Evolutionary conservation across 2,797 vertebrate species (phyloP).

Genomic region (Decapterus maruadsi): DNA sequence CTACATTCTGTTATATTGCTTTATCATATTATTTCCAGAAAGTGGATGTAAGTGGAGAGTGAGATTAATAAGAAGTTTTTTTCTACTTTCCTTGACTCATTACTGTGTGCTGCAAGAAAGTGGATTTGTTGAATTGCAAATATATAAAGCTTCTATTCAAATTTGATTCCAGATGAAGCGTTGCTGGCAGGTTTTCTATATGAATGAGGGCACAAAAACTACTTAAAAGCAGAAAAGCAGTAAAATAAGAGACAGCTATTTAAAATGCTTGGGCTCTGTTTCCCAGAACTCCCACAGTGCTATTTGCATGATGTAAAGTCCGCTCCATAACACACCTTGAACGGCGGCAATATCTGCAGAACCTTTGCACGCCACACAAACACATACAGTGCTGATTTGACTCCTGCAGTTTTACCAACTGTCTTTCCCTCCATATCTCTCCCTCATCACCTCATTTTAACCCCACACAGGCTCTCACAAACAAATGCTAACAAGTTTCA

Average conservation of each 20-base stretch:
- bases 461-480: conserved; percentile 35
- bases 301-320: conserved; percentile 28
- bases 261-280: conserved; percentile 28
- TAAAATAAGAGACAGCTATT: conserved; percentile 26
- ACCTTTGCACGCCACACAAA: conserved; percentile 26
- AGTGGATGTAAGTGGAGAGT: conserved; percentile 34
- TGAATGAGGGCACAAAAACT: conserved; percentile 33
- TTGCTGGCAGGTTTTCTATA: conserved; percentile 28
- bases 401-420: conserved; percentile 23
- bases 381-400: conserved; percentile 21
- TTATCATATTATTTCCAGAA: conserved; percentile 48
- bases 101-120: conserved; percentile 4
- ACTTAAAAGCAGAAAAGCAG: conserved; percentile 25
- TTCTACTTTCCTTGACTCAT: conserved; percentile 38
- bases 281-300: background rate
- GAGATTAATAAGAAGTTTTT: conserved; percentile 42
- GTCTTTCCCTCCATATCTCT: conserved; percentile 4
- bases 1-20: conserved; percentile 58
- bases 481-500: conserved; percentile 43
- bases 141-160: conserved; percentile 48
- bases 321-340: conserved; percentile 35
- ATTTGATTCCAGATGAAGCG: conserved; percentile 47
- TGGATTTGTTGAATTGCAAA: conserved; percentile 60
- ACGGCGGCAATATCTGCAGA: conserved; percentile 29
- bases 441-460: conserved; percentile 41